Evolutionary conservation across 2,888 invertebrate genomes (phyloP).

Genomic region (Calameuta idolon): DNA sequence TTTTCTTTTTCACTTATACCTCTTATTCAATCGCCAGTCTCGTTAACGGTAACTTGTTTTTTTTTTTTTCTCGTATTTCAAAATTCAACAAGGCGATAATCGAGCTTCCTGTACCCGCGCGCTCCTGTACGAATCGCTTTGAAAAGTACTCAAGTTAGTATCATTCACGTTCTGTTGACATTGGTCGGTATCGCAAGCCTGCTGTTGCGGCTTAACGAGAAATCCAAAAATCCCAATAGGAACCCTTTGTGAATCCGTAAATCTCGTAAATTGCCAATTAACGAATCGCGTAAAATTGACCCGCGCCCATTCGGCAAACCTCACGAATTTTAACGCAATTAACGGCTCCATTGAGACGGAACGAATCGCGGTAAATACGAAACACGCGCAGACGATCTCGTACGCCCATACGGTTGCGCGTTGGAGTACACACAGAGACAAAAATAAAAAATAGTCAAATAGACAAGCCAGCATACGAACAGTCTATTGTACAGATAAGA

Average conservation of each 20-base stretch:
- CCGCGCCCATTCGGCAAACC: not conserved
- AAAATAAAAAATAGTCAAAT: not conserved
- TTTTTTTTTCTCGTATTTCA: not conserved
- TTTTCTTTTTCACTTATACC: not conserved
- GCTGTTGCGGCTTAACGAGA: not conserved
- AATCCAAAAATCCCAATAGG: not conserved
- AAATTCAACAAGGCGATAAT: not conserved
- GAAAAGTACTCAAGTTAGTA: not conserved
- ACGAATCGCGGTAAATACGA: slow-evolving; percentile 2
- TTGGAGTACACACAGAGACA: not conserved
- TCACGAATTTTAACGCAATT: slow-evolving; percentile 23
- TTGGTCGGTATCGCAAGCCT: not conserved
- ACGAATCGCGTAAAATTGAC: slow-evolving; percentile 15
- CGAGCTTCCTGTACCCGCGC: not conserved
- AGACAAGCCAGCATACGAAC: not conserved
- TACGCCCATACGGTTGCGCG: not conserved
- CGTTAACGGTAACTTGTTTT: not conserved
- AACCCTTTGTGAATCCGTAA: slow-evolving; percentile 3
- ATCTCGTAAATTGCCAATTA: slow-evolving; percentile 19
- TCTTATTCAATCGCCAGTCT: not conserved
- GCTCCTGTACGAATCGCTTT: not conserved
- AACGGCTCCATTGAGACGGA: slow-evolving; percentile 15
- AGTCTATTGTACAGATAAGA: not conserved
- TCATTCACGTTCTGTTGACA: not conserved
- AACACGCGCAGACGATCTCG: not conserved